A percentile compares a stretch with the other conserved stretches of the same genome.
Evolutionary conservation across 1,140 invertebrate genomes (phyloP).

Genomic region (Venturia canescens): DNA sequence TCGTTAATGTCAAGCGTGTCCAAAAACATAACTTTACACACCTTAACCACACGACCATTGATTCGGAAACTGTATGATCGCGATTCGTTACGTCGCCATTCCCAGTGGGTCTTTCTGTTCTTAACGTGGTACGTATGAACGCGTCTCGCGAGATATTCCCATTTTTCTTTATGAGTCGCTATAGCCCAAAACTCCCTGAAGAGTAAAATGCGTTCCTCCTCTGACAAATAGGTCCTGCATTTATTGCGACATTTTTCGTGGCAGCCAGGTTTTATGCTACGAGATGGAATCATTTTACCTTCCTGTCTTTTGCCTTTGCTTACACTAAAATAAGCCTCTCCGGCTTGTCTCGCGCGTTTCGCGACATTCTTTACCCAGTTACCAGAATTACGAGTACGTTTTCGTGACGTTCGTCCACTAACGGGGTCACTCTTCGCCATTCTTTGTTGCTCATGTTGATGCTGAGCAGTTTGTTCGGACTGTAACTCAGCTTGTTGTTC

Average conservation of each 20-base stretch:
- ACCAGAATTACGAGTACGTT: neutral
- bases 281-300: constrained; percentile 11
- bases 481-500: neutral
- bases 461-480: neutral
- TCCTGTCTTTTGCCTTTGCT: constrained; percentile 33
- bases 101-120: constrained; percentile 43
- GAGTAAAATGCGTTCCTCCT: constrained; percentile 33
- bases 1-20: constrained; percentile 60
- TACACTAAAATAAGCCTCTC: constrained; percentile 31
- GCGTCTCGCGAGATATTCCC: constrained; percentile 46
- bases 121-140: constrained; percentile 24
- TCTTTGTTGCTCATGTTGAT: neutral
- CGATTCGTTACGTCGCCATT: constrained; percentile 38
- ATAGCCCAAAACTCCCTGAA: constrained; percentile 49
- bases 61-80: constrained; percentile 52
- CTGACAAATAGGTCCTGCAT: constrained; percentile 24
- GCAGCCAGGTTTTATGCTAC: constrained; percentile 36
- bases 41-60: constrained; percentile 54
- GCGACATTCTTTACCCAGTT: constrained; percentile 45
- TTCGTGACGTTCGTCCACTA: neutral
- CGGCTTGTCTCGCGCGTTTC: constrained; percentile 45
- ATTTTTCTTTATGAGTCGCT: constrained; percentile 43
- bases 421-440: neutral
- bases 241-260: constrained; percentile 18
- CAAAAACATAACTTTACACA: constrained; percentile 67